A percentile compares a stretch with the other conserved stretches of the same genome.
Evolutionary conservation across 1,140 invertebrate species (phyloP).

Genomic region (Drosophila azteca): DNA sequence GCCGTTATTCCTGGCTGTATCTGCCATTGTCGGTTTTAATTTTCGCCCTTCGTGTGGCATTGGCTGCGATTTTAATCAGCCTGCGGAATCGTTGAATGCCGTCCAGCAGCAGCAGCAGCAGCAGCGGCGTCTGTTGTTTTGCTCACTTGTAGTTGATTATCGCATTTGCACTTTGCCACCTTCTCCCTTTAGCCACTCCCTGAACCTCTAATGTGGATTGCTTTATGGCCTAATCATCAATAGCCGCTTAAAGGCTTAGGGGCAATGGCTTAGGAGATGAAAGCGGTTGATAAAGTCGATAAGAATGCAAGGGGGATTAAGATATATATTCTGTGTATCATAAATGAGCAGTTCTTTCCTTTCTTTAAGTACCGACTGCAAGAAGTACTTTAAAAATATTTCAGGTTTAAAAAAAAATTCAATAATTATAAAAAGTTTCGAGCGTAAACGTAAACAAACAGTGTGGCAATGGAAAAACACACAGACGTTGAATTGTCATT

Average conservation of each 20-base stretch:
- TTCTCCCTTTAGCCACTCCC: not conserved
- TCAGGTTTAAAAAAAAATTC: no score
- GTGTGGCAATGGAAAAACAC: no score
- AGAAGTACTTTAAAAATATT: no score
- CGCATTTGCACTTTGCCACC: constrained; percentile 21
- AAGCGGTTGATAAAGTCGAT: no score
- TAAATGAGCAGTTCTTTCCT: no score
- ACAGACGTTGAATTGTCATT: no score
- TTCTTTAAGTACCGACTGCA: no score
- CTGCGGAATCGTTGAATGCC: constrained; percentile 62
- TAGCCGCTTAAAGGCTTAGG: constrained; percentile 24
- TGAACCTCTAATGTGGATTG: not conserved
- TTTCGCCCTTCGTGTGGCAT: constrained; percentile 44
- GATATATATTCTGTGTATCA: no score
- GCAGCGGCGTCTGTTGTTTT: constrained; percentile 12
- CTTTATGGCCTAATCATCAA: constrained; percentile 31
- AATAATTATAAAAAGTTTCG: no score
- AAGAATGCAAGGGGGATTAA: no score
- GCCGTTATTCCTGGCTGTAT: not conserved
- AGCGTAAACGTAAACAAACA: no score
- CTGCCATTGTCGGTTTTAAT: constrained; percentile 50
- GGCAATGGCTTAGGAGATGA: not conserved
- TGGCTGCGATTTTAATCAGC: constrained; percentile 73
- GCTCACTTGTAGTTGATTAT: constrained; percentile 58
- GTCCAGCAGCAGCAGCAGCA: constrained; percentile 1